Percentiles rank a stretch among this genome's conserved stretches.
Evolutionary conservation across 2,797 vertebrate genomes (phyloP).

Genomic region (Catamblyrhynchus diadema): DNA sequence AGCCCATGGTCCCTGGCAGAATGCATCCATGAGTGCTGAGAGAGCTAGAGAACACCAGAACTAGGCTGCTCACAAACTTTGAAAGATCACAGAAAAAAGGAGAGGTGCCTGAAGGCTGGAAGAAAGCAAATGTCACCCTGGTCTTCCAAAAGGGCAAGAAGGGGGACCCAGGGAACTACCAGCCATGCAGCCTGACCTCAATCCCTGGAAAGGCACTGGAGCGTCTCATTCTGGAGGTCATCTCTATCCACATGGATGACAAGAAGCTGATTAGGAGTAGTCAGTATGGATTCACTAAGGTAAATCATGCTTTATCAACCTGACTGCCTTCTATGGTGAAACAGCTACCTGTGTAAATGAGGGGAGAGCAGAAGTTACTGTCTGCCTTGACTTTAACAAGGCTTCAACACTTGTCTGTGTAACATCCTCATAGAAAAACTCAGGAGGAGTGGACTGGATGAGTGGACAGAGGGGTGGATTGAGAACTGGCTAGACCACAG

Average conservation of each 20-base stretch:
- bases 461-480: rapidly evolving
- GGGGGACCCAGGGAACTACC: rapidly evolving
- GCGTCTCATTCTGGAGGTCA: rapidly evolving
- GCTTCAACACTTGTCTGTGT: background rate
- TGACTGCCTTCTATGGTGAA: background rate
- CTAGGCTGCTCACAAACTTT: background rate
- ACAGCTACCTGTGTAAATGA: rapidly evolving
- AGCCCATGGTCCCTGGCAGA: no score
- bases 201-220: background rate
- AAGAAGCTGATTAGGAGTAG: background rate
- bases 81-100: background rate
- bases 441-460: background rate
- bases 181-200: rapidly evolving
- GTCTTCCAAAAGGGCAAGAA: background rate
- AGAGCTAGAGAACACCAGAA: background rate
- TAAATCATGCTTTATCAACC: background rate
- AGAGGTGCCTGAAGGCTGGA: background rate
- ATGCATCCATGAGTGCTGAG: background rate
- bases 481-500: background rate
- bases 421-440: background rate
- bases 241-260: background rate
- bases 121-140: background rate
- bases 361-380: background rate
- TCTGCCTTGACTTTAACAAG: background rate
- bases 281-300: background rate